Percentiles rank a stretch among this genome's conserved stretches.
phyloP scores from a whole-genome alignment of 2,797 vertebrate species.

The Artibeus jamaicensis region DNA sequence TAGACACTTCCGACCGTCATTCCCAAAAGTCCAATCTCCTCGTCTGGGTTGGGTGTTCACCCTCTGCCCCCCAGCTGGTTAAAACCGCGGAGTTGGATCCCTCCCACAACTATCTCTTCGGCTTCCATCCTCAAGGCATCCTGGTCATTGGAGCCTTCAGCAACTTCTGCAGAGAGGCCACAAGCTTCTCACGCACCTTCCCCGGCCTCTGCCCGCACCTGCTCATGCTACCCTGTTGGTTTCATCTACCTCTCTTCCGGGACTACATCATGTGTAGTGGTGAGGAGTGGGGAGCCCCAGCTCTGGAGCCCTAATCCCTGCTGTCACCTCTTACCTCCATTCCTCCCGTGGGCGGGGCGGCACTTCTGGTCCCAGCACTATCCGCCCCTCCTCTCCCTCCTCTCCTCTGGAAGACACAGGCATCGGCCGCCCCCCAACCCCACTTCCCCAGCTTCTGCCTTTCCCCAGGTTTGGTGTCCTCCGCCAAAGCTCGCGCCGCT shows the following conservation, averaged over 20 bases:
- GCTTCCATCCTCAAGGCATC: constrained; percentile 66
- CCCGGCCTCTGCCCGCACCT: constrained; percentile 84
- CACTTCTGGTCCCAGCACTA: neutral
- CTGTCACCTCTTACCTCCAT: neutral
- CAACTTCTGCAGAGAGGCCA: constrained; percentile 73
- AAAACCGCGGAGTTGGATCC: constrained; percentile 50
- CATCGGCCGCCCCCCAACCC: rapidly evolving
- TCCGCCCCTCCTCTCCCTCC: neutral
- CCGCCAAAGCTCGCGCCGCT: constrained; percentile 83
- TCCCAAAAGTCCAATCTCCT: neutral
- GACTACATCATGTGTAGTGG: constrained; percentile 88
- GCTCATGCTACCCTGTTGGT: constrained; percentile 88
- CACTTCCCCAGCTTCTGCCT: neutral
- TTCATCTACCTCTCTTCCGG: constrained; percentile 86
- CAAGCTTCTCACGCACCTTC: constrained; percentile 83
- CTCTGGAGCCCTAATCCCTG: neutral
- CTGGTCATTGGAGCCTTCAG: constrained; percentile 62
- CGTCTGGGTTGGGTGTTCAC: rapidly evolving
- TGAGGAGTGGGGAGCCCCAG: constrained; percentile 49
- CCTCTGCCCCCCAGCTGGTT: constrained; percentile 47
- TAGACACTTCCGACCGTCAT: neutral
- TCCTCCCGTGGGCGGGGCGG: neutral
- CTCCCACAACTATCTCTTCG: constrained; percentile 57
- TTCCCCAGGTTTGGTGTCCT: constrained; percentile 85
- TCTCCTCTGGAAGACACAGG: neutral